phyloP scores from a whole-genome alignment of 1,140 invertebrate genomes.

The Drosophila hydei region DNA sequence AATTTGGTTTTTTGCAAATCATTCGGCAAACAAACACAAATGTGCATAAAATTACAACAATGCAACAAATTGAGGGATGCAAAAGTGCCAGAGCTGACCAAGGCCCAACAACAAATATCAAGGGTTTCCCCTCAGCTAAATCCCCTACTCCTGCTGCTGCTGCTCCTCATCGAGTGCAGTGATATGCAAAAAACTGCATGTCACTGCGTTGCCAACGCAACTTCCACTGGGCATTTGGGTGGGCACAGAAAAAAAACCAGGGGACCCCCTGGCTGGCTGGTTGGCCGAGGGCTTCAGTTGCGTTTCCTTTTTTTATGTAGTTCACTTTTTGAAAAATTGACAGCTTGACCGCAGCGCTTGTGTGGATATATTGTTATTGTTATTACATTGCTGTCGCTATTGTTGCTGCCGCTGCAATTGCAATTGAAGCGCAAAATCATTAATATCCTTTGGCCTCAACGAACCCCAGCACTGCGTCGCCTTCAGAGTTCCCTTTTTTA shows the following conservation, averaged over 20 bases:
- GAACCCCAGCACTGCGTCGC: not conserved
- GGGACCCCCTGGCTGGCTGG: constrained; percentile 9
- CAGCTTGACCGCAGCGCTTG: constrained; percentile 72
- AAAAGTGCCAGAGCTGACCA: constrained; percentile 28
- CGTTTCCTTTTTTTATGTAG: constrained; percentile 60
- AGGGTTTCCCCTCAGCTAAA: constrained; percentile 45
- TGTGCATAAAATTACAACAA: constrained; percentile 80
- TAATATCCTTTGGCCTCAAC: constrained; percentile 72
- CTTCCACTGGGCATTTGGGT: constrained; percentile 3
- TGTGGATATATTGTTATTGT: constrained; percentile 72
- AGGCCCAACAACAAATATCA: constrained; percentile 55
- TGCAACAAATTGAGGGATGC: constrained; percentile 78
- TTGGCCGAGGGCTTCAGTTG: constrained; percentile 32
- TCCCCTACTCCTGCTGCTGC: not conserved
- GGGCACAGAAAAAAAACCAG: not conserved
- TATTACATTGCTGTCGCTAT: constrained; percentile 59
- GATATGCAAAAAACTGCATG: constrained; percentile 81
- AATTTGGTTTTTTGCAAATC: constrained; percentile 74
- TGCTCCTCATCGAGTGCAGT: constrained; percentile 55
- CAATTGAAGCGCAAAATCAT: constrained; percentile 83
- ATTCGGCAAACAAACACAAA: constrained; percentile 80
- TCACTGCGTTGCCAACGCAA: constrained; percentile 76
- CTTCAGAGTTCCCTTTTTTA: constrained; percentile 23
- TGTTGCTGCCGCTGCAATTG: constrained; percentile 61
- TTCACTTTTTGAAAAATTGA: constrained; percentile 78